Base-by-base conservation (phyloP, 1,140 invertebrate genomes). In the Cyclargus thomasi region DNA sequence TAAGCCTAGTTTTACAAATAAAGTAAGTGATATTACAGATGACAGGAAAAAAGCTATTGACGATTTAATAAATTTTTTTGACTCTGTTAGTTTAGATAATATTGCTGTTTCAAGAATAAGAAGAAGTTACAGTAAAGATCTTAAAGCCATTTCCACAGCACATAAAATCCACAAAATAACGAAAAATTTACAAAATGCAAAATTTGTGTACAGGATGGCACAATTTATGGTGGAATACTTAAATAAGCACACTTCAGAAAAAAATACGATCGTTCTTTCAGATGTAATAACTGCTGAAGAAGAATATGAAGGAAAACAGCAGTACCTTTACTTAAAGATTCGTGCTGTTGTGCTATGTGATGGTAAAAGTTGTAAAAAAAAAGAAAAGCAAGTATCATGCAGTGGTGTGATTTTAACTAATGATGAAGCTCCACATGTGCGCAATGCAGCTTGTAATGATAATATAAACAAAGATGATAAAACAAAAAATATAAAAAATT, bases 1-100 rank as follows among this genome's bases (percentile, higher is more conserved):
- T 65, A 71, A 70, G 14, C 39, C 39, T 14, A 16, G 14, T 47
- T 2, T 8, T 47, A 14, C 39, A 2, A 47, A 47, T 47, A 47
- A 16, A 63, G 35, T 57, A 20, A 71, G 21, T 65, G 63, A 47
- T 64, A 62, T 83, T 70, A 74, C 67, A 67, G 70, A 74, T 62
- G 80, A 86, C 57, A 83, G 80, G 59, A 82, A 80, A 67, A 81
- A 86, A 79, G 74, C 80, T 16, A 79, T 90, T 6, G 86, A 90
- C 65, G 84, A 88, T 57, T 72, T 88, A 23, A 73, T 90, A 53
- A 79, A 83, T 72, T 85, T 82, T 80, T 87, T 90, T 59, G 77
- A 85, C 64, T 81, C 80, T 72, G 75, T 76, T 74, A 77, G 77
- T 29, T 79, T 77, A 73, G 70, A 77, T 68, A 68, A 68, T 53